phyloP scores from a whole-genome alignment of 2,888 invertebrate genomes.

The Arenicola marina region DNA sequence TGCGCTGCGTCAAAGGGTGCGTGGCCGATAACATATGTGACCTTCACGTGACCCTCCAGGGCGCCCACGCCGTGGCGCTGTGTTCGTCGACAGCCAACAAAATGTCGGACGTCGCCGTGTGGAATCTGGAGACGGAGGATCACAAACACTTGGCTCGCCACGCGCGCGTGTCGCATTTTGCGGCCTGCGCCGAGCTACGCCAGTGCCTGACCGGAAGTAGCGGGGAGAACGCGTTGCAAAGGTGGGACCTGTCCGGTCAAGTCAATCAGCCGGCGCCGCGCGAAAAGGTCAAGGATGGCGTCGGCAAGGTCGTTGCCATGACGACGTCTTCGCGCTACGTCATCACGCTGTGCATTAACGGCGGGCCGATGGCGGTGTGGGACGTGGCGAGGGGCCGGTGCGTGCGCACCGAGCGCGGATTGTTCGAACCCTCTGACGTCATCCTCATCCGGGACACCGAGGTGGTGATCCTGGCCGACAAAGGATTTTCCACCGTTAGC shows the following conservation, averaged over 20 bases:
- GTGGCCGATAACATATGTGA: conserved; percentile 44
- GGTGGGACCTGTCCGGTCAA: conserved; percentile 53
- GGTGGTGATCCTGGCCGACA: conserved; percentile 52
- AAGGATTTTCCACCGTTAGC: conserved; percentile 43
- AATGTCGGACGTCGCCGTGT: conserved; percentile 53
- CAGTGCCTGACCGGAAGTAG: conserved; percentile 49
- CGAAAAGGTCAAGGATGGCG: conserved; percentile 44
- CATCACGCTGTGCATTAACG: conserved; percentile 49
- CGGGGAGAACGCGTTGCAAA: conserved; percentile 46
- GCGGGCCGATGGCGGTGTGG: conserved; percentile 56
- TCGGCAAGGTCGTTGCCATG: conserved; percentile 48
- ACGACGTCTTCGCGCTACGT: conserved; percentile 49
- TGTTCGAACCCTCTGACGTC: conserved; percentile 49
- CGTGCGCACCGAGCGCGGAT: conserved; percentile 49
- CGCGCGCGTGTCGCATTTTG: conserved; percentile 43
- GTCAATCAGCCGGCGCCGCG: conserved; percentile 50
- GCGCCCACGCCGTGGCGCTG: conserved; percentile 53
- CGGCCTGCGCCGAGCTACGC: conserved; percentile 50
- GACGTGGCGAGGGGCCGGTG: conserved; percentile 50
- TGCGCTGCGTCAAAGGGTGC: conserved; percentile 54
- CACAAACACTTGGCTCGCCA: conserved; percentile 59
- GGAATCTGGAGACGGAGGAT: conserved; percentile 60
- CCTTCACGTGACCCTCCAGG: conserved; percentile 46
- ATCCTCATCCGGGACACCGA: conserved; percentile 48
- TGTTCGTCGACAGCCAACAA: conserved; percentile 44